These are phyloP conservation scores for Campylorhamphus procurvoides DNA, from an alignment of 2,113 vertebrate species.

Conservation along the genomic window DNA sequence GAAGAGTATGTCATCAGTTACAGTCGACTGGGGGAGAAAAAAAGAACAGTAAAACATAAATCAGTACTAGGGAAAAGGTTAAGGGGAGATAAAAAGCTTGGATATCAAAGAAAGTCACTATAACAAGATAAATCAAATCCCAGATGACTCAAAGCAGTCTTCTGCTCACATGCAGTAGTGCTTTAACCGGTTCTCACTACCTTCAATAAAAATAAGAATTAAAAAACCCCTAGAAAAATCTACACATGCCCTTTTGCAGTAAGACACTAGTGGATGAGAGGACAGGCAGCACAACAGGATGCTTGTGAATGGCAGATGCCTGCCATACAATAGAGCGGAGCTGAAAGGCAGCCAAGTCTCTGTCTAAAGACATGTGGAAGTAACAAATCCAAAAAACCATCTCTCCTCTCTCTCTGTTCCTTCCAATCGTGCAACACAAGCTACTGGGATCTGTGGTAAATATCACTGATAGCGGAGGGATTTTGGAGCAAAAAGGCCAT, in stretches of 20 bases:
- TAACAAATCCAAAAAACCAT: background rate
- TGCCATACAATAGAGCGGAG: accelerated
- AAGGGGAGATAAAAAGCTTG: conserved; percentile 1
- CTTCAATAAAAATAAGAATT: background rate
- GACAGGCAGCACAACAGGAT: background rate
- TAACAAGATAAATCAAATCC: background rate
- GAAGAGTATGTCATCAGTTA: background rate
- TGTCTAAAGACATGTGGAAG: background rate
- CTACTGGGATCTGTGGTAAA: background rate
- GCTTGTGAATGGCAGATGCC: background rate
- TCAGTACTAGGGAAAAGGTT: background rate
- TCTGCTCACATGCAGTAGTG: background rate
- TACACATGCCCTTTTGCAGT: background rate
- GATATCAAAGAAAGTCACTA: background rate
- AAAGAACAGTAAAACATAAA: background rate
- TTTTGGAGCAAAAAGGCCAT: background rate
- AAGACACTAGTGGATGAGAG: background rate
- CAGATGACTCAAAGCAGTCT: background rate
- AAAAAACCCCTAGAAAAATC: background rate
- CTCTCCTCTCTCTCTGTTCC: background rate
- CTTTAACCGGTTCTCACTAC: background rate
- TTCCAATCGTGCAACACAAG: background rate
- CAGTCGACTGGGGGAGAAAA: background rate
- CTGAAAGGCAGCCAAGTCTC: background rate
- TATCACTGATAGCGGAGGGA: background rate